These are phyloP conservation scores for Asbolus verrucosus DNA, from an alignment of 1,140 invertebrate genomes.

Conservation along the genomic window DNA sequence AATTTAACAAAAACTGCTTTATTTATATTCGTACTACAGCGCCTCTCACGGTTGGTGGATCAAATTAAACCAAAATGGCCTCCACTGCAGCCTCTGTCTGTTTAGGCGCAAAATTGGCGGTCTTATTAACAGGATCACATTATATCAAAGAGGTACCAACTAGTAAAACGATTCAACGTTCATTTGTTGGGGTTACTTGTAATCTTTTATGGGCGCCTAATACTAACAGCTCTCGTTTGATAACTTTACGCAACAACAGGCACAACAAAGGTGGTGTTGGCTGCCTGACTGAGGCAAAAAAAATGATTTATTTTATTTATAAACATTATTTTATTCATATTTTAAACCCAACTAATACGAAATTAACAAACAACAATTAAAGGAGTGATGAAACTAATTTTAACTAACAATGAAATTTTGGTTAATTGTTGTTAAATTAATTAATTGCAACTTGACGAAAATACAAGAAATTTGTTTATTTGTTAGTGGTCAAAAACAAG, in stretches of 20 bases:
- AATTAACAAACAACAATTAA: too few species aligned
- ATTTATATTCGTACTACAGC: not conserved
- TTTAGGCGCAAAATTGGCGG: conserved; percentile 64
- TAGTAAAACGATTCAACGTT: not conserved
- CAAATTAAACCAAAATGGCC: conserved; percentile 13
- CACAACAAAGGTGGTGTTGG: conserved; percentile 1
- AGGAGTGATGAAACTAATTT: too few species aligned
- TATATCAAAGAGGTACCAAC: conserved; percentile 18
- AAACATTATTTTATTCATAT: too few species aligned
- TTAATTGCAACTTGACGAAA: too few species aligned
- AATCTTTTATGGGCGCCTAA: conserved; percentile 48
- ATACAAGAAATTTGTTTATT: too few species aligned
- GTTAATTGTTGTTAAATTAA: too few species aligned
- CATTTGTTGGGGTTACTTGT: not conserved
- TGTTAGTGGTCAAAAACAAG: too few species aligned
- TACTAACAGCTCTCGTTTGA: conserved; percentile 55
- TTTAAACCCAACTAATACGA: too few species aligned
- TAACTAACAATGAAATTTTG: too few species aligned
- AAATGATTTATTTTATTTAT: too few species aligned
- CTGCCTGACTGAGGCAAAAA: too few species aligned
- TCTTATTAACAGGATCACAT: conserved; percentile 59
- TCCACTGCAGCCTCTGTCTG: conserved; percentile 43
- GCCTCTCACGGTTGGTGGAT: not conserved
- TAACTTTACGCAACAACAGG: conserved; percentile 56
- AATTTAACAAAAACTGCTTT: too few species aligned